Evolutionary conservation across 2,888 invertebrate species (phyloP), one percentile per base, ranked within the genome.

Genomic region (Anarsia innoxiella): DNA sequence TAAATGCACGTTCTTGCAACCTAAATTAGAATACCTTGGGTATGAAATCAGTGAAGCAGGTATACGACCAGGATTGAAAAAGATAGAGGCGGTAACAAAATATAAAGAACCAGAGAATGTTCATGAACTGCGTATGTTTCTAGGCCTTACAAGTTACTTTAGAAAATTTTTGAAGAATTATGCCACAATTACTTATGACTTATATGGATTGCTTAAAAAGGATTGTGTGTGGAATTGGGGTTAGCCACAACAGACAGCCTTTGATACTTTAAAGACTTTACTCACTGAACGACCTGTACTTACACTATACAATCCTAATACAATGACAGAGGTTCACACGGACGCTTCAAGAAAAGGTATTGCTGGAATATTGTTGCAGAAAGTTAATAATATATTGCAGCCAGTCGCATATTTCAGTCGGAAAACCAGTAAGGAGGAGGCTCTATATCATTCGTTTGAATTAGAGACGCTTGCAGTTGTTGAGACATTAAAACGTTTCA

Each of bases 331-430:
- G 41, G 31, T 65, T 3, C 63, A 67, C 37, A 59, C 57, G 2
- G 61, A 66, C 44, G 60, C 61, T 1, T 56, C 56, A 38, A 30
- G 39, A 3, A 2, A 44, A 3, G 65, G 65, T 0, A 46, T 56
- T 23, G 65, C 60, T 8, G 53, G 53, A 2, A 51, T 61, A 3
- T 36, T 64, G 2, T 8, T 67, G 44, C 59, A 51, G 25, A 27
- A 37, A 30, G 32, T 32, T 12, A n/a, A 27, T 10, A 27, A 31
- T 10, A n/a, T 12, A 3, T 30, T 50, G 2, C 44, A 46, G 2
- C 50, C 52, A 0, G 46, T 54, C 4, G 46, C 51, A 2, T 53
- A 48, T 16, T 53, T 37, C 23, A 54, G 52, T 34, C 31, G 51
- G 5, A 42, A 47, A 15, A 55, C 53, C 1, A 40, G 45, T 1